Evolutionary conservation across 2,113 vertebrate genomes (phyloP).

Genomic region (Emydura subglobosa): DNA sequence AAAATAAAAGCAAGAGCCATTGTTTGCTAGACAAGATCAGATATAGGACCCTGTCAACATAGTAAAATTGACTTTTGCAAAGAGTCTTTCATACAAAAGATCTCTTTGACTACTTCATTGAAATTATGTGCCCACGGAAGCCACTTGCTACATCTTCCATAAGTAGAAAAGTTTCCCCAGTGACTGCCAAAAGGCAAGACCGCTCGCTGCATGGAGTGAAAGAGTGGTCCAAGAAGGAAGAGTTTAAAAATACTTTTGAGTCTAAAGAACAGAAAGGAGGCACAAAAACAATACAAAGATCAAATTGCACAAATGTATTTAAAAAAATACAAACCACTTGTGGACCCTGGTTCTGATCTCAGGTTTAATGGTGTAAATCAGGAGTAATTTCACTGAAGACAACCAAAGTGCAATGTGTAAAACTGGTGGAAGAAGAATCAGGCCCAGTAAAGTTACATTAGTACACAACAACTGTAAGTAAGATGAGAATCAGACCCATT

Average conservation of each 20-base stretch:
- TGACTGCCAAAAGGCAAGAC: background rate
- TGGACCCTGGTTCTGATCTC: background rate
- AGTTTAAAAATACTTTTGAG: background rate
- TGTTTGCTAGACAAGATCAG: background rate
- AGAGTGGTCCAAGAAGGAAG: background rate
- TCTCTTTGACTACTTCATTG: background rate
- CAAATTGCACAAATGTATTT: background rate
- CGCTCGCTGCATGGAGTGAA: background rate
- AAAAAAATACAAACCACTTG: background rate
- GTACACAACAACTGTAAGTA: constrained; percentile 16
- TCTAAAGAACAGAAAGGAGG: background rate
- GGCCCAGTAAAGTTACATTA: background rate
- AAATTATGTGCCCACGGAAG: background rate
- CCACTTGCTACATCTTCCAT: background rate
- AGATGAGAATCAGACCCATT: background rate
- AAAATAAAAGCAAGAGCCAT: background rate
- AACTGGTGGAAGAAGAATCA: background rate
- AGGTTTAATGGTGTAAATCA: background rate
- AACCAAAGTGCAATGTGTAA: background rate
- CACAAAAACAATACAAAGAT: background rate
- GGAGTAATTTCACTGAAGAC: background rate
- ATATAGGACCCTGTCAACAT: background rate
- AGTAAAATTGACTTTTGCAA: background rate
- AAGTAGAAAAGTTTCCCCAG: background rate
- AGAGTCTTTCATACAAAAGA: background rate